These are phyloP conservation scores for Lordiphosa clarofinis DNA, from an alignment of 1,140 invertebrate species.

Conservation along the genomic window DNA sequence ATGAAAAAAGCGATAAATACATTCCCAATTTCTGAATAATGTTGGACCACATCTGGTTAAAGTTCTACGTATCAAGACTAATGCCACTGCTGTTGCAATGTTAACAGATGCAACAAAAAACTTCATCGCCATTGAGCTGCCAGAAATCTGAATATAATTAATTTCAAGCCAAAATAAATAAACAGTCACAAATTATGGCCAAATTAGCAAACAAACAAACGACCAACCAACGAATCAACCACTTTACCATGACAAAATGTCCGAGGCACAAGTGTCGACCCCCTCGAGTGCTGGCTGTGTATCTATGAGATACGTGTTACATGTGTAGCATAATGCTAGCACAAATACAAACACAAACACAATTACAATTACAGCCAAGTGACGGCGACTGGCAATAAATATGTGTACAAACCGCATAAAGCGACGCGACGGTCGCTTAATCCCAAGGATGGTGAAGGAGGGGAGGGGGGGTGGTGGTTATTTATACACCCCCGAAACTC, in stretches of 20 bases:
- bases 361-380: slow-evolving; percentile 54
- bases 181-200: slow-evolving; percentile 78
- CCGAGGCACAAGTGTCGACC: slow-evolving; percentile 37
- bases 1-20: no score
- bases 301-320: slow-evolving; percentile 74
- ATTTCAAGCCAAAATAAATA: slow-evolving; percentile 70
- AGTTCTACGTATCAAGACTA: no score
- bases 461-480: slow-evolving; percentile 39
- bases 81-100: slow-evolving; percentile 30
- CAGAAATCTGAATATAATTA: slow-evolving; percentile 59
- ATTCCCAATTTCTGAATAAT: no score
- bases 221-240: slow-evolving; percentile 31
- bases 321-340: slow-evolving; percentile 66
- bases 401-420: slow-evolving; percentile 74
- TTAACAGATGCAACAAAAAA: slow-evolving; percentile 66
- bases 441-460: slow-evolving; percentile 23
- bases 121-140: slow-evolving; percentile 42
- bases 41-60: no score
- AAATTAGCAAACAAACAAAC: slow-evolving; percentile 71
- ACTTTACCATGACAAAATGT: slow-evolving; percentile 51
- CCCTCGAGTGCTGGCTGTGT: slow-evolving; percentile 26
- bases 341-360: slow-evolving; percentile 45
- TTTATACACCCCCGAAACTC: slow-evolving; percentile 58
- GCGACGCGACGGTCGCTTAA: slow-evolving; percentile 50
- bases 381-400: slow-evolving; percentile 69